phyloP scores from a whole-genome alignment of 2,797 vertebrate species.

The Pristis pectinata region DNA sequence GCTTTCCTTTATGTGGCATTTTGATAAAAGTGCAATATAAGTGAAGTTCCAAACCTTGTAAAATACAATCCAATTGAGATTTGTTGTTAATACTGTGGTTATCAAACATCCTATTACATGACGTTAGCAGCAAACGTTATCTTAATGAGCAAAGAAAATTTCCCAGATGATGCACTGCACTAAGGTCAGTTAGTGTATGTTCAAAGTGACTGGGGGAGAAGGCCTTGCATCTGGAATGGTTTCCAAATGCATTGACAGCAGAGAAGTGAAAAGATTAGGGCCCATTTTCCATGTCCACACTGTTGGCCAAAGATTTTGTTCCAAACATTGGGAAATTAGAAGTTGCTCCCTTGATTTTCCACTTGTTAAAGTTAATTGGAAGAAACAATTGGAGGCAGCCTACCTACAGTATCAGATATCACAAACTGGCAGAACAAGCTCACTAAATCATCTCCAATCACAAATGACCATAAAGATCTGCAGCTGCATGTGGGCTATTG shows the following conservation, averaged over 20 bases:
- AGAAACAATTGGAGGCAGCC: background rate
- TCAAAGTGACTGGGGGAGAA: background rate
- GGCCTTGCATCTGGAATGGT: background rate
- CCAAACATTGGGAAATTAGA: background rate
- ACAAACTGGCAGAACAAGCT: background rate
- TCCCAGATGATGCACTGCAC: background rate
- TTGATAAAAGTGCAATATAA: background rate
- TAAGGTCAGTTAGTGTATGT: background rate
- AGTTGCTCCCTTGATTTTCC: background rate
- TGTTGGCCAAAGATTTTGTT: background rate
- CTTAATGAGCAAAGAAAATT: background rate
- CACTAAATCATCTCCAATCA: background rate
- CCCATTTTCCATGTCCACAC: background rate
- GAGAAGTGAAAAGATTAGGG: background rate
- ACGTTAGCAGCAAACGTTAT: background rate
- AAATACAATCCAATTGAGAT: background rate
- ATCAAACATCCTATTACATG: too few relatives aligned
- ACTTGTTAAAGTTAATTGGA: background rate
- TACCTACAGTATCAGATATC: background rate
- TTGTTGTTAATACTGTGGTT: background rate
- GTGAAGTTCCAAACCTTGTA: background rate
- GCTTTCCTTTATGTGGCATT: background rate
- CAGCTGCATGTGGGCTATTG: background rate
- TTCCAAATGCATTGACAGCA: background rate
- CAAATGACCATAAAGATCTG: background rate